Evolutionary conservation across 2,888 invertebrate species (phyloP), one percentile per base, ranked within the genome.

Genomic region (Drosophila kanekoi): DNA sequence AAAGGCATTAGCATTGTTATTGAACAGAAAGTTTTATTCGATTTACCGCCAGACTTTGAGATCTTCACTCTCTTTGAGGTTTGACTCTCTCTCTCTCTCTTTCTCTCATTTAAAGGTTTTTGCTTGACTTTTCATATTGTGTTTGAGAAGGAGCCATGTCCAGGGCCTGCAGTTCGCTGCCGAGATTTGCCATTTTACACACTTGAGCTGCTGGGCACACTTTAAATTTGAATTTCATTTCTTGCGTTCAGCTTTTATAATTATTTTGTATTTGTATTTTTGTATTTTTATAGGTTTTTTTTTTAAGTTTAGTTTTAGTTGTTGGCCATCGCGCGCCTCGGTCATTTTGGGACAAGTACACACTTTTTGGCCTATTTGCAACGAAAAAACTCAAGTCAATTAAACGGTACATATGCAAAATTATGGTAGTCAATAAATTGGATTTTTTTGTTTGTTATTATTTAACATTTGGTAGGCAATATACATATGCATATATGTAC

Each of bases 291-390:
- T 72, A 75, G 76, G 47, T 48, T 63, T 76, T 62, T 67, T 72
- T 65, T 83, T 83, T 83, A 77, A 82, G 76, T 86, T 89, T 90
- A 90, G 89, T 81, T 90, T 89, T 90, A 87, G 91, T 87, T 90
- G 91, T 90, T 92, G 92, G 92, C 92, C 92, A 92, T 92, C 92
- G 92, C 92, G 92, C 92, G 92, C 92, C 92, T 92, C 92, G 92
- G 91, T 92, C 92, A 90, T 92, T 79, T 75, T 81, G 92, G 92
- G 92, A 92, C 92, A 92, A 91, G 92, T 92, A 92, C 92, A 92
- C 92, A 92, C 92, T 92, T 92, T 92, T 91, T 91, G 92, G 92
- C 92, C 92, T 92, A 92, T 92, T 92, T 91, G 91, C 91, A 92
- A 92, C 87, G 92, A 92, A 92, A 92, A 92, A 92, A 92, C 86